Conservation (phyloP, 1,140 invertebrate genomes). For the Drosophila nigromelanica region DNA sequence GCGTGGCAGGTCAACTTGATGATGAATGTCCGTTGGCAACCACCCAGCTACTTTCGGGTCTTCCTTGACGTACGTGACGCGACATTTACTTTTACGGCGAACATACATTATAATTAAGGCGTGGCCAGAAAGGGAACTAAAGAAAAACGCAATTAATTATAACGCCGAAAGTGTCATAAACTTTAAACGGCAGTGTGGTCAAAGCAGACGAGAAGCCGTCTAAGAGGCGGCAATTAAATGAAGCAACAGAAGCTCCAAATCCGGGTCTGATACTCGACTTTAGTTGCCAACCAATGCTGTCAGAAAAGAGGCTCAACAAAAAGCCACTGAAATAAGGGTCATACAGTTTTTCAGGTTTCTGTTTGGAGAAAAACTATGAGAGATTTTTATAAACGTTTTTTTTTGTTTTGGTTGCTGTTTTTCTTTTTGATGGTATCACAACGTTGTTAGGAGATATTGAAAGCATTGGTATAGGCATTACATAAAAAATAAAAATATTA, state of each 20-base stretch:
- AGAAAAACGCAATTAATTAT: constrained; percentile 70
- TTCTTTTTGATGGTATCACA: neutral
- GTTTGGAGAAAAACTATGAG: constrained; percentile 3
- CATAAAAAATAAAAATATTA: too few relatives aligned
- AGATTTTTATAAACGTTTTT: too few relatives aligned
- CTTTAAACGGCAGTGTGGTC: constrained; percentile 20
- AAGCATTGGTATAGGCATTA: neutral
- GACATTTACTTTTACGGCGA: constrained; percentile 70
- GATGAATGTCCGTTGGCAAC: constrained; percentile 36
- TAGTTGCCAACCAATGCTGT: constrained; percentile 1
- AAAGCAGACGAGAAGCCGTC: constrained; percentile 25
- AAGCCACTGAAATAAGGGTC: constrained; percentile 24
- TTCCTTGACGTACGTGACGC: constrained; percentile 48
- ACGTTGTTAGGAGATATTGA: neutral
- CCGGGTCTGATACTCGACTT: constrained; percentile 4
- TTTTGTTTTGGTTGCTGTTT: too few relatives aligned
- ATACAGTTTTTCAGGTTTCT: constrained; percentile 17
- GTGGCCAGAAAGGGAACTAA: constrained; percentile 38
- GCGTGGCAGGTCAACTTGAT: constrained; percentile 37
- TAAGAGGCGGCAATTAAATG: constrained; percentile 60
- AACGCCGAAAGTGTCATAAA: constrained; percentile 70
- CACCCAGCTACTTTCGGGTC: constrained; percentile 4
- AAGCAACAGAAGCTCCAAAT: constrained; percentile 22
- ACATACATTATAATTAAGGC: constrained; percentile 78
- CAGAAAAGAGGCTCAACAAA: neutral